Evolutionary conservation across 2,113 vertebrate genomes (phyloP).

Genomic region (Anthoscopus minutus): DNA sequence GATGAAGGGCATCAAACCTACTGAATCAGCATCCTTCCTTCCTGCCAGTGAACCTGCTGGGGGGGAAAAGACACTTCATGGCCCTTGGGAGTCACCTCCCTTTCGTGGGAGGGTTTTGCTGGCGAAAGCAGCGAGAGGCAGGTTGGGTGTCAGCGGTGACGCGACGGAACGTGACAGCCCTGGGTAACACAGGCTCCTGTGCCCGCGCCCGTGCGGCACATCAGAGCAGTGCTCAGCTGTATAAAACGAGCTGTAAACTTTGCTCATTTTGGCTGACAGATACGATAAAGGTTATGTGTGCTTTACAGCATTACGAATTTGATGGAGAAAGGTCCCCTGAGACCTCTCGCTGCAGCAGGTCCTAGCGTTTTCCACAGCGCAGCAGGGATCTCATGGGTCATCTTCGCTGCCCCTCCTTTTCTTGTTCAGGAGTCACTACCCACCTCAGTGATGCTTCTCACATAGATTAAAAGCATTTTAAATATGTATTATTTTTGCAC

Average conservation of each 20-base stretch:
- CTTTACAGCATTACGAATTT: neutral
- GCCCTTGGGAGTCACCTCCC: neutral
- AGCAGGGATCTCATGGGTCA: neutral
- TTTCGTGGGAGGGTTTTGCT: neutral
- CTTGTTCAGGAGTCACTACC: neutral
- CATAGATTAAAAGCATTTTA: slow-evolving; percentile 29
- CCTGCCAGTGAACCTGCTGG: neutral
- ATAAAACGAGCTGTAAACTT: slow-evolving; percentile 39
- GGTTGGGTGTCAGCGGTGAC: neutral
- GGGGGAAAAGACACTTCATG: neutral
- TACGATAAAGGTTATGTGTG: slow-evolving; percentile 1
- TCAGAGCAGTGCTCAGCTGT: neutral
- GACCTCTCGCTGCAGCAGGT: neutral
- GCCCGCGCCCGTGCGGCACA: neutral
- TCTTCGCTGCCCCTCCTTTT: neutral
- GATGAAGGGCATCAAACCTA: neutral
- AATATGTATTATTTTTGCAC: slow-evolving; percentile 9
- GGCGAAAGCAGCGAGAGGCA: neutral
- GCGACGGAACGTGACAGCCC: neutral
- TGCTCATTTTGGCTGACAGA: slow-evolving; percentile 27
- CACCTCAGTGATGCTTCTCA: neutral
- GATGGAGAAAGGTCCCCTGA: neutral
- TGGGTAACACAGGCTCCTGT: neutral
- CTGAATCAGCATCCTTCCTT: neutral
- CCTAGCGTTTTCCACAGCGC: neutral